A percentile compares a stretch with the other conserved stretches of the same genome.
Evolutionary conservation across 2,113 vertebrate genomes (phyloP).

Genomic region (Takifugu flavidus): DNA sequence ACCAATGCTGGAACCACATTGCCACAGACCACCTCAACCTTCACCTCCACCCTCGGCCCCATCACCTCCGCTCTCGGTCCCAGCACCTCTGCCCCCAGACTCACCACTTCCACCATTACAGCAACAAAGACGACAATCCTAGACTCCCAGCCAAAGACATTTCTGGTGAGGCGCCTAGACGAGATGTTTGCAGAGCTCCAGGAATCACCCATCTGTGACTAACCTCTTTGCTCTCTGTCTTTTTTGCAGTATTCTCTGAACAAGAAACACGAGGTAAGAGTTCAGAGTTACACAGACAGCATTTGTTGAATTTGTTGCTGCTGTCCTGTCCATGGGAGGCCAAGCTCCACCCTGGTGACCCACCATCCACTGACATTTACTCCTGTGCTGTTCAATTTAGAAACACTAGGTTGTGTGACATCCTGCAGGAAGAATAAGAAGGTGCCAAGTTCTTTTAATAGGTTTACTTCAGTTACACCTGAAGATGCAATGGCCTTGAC

Average conservation of each 20-base stretch:
- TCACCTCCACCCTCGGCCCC: too few relatives aligned
- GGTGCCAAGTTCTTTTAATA: too few relatives aligned
- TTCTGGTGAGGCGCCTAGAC: background rate
- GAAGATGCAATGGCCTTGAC: background rate
- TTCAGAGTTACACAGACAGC: background rate
- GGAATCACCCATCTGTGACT: background rate
- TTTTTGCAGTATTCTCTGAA: conserved; percentile 45
- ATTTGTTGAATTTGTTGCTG: background rate
- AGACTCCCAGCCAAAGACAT: background rate
- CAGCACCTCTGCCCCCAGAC: rapidly evolving
- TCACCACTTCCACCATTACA: too few relatives aligned
- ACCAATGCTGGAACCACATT: too few relatives aligned
- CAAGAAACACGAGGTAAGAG: conserved; percentile 29
- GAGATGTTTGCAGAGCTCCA: background rate
- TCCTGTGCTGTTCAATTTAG: background rate
- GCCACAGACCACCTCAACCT: too few relatives aligned
- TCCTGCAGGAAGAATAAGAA: conserved; percentile 7
- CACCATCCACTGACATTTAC: conserved; percentile 6
- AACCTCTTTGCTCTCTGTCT: background rate
- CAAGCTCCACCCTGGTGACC: conserved; percentile 8
- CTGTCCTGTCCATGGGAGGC: conserved; percentile 23
- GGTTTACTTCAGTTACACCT: background rate
- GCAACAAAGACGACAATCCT: background rate
- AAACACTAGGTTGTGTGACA: background rate
- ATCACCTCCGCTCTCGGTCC: rapidly evolving